Percentiles rank a stretch among this genome's conserved stretches.
These are phyloP conservation scores for Crenichthys baileyi DNA, from an alignment of 2,797 vertebrate species.

Conservation along the genomic window DNA sequence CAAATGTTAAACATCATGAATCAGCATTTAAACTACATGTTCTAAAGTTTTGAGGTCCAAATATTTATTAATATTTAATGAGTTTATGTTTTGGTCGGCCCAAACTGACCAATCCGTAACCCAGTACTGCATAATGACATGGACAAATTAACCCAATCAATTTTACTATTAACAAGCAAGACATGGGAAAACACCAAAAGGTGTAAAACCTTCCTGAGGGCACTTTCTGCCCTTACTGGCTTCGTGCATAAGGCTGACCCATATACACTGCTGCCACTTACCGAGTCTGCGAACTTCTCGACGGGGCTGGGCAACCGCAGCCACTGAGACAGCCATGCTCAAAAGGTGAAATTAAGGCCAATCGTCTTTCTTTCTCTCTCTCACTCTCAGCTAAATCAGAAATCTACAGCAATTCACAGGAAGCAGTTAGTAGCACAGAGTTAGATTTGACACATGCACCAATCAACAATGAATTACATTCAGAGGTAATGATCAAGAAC, in stretches of 20 bases:
- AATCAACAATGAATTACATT: slow-evolving; percentile 86
- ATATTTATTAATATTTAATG: too few species aligned
- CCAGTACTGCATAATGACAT: background rate
- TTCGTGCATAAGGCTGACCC: slow-evolving; percentile 10
- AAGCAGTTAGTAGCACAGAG: slow-evolving; percentile 86
- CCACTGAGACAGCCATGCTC: slow-evolving; percentile 89
- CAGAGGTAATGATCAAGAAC: slow-evolving; percentile 29
- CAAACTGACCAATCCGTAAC: too few species aligned
- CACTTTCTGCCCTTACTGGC: background rate
- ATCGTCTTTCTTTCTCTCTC: slow-evolving; percentile 67
- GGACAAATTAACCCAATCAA: background rate
- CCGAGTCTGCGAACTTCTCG: slow-evolving; percentile 84
- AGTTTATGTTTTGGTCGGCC: too few species aligned
- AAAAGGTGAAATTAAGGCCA: slow-evolving; percentile 87
- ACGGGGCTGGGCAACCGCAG: slow-evolving; percentile 73
- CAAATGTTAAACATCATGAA: background rate
- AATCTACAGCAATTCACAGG: slow-evolving; percentile 90
- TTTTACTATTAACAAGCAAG: background rate
- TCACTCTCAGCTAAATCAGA: slow-evolving; percentile 87
- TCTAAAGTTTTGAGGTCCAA: too few species aligned
- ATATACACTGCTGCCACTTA: slow-evolving; percentile 83
- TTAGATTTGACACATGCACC: slow-evolving; percentile 73
- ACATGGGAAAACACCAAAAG: background rate
- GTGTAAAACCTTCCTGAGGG: background rate
- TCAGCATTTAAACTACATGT: background rate